Evolutionary conservation across 2,888 invertebrate genomes (phyloP).

Genomic region (Lordiphosa fenestrarum): DNA sequence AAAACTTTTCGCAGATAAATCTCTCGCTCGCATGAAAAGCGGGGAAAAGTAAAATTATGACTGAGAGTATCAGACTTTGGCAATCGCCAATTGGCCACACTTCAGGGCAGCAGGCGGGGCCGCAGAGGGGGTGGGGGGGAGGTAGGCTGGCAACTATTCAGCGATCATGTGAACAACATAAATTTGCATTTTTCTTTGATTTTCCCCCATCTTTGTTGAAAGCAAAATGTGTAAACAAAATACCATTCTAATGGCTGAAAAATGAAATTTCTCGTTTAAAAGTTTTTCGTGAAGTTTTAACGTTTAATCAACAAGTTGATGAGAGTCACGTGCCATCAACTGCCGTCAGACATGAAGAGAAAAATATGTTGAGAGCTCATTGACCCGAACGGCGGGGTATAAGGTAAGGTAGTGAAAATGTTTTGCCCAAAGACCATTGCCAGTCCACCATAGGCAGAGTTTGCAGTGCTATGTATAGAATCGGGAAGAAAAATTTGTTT

Average conservation of each 20-base stretch:
- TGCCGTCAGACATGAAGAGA: too few relatives aligned
- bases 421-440: too few relatives aligned
- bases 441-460: too few relatives aligned
- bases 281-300: too few relatives aligned
- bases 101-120: conserved; percentile 5
- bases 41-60: conserved; percentile 37
- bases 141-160: neutral
- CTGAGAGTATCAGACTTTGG: conserved; percentile 35
- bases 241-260: neutral
- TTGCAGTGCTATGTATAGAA: too few relatives aligned
- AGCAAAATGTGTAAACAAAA: neutral
- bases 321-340: too few relatives aligned
- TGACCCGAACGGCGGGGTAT: too few relatives aligned
- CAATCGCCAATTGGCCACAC: conserved; percentile 38
- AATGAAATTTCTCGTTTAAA: neutral
- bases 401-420: too few relatives aligned
- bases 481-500: too few relatives aligned
- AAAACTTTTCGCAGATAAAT: conserved; percentile 48
- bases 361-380: too few relatives aligned
- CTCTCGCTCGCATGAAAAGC: conserved; percentile 38
- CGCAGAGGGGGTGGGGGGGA: too few relatives aligned
- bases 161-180: conserved; percentile 6
- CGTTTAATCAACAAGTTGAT: too few relatives aligned
- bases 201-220: neutral
- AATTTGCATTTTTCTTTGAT: conserved; percentile 4